phyloP scores from a whole-genome alignment of 2,888 invertebrate genomes.

The Tetanocera ferruginea region DNA sequence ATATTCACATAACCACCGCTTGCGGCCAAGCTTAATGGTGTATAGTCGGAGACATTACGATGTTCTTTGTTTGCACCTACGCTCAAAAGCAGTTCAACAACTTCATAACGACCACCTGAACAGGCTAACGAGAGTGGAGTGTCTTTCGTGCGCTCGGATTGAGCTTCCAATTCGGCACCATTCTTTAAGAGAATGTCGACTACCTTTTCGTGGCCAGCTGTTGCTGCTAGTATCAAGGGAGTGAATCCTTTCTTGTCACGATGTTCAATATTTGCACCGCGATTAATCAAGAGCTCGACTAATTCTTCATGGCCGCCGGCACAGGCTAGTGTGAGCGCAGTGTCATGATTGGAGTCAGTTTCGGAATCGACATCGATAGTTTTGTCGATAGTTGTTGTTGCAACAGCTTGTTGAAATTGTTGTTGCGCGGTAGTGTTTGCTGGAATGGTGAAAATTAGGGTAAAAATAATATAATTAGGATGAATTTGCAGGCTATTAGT shows the following conservation, averaged over 20 bases:
- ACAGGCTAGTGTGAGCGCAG: conserved; percentile 96
- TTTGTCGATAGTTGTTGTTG: conserved; percentile 74
- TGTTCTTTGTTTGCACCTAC: conserved; percentile 97
- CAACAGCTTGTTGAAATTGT: conserved; percentile 63
- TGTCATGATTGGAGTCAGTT: conserved; percentile 99
- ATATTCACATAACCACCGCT: conserved; percentile 99
- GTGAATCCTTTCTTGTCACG: conserved; percentile 99
- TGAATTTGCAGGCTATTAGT: no score
- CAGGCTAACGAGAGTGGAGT: conserved; percentile 97
- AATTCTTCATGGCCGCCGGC: conserved; percentile 97
- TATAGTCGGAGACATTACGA: conserved; percentile 98
- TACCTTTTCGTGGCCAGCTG: conserved; percentile 90
- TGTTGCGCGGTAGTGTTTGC: conserved; percentile 64
- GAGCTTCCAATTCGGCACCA: conserved; percentile 98
- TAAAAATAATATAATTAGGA: neutral
- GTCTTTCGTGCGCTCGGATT: conserved; percentile 98
- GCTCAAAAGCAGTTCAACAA: conserved; percentile 90
- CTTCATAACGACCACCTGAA: conserved; percentile 96
- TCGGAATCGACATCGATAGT: conserved; percentile 96
- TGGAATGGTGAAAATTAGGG: conserved; percentile 37
- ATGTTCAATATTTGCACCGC: conserved; percentile 97
- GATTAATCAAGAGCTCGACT: conserved; percentile 89
- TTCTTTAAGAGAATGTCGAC: conserved; percentile 94
- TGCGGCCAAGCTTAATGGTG: conserved; percentile 97
- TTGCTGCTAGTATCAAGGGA: conserved; percentile 95